Base-by-base conservation (phyloP, 1,140 invertebrate species). In the Saccostrea cuccullata region DNA sequence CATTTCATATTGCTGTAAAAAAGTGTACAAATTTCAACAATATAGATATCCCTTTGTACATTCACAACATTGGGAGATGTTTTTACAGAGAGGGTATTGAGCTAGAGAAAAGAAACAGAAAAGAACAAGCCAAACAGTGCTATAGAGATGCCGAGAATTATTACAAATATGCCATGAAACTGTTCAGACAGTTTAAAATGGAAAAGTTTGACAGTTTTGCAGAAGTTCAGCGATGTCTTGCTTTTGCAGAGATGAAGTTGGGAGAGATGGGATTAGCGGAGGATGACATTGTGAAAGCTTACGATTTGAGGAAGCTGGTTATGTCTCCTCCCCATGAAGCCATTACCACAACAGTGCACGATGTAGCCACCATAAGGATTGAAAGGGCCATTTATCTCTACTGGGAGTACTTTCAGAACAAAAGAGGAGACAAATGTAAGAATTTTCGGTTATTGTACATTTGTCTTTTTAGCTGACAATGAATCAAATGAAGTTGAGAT, bases 11-110 rank as follows among this genome's bases (percentile, higher is more conserved):
- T 30, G 26, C 64, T n/a, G n/a, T 55, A 0, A 83, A 55, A 47
- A 26, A 6, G 26, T 58, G 47, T n/a, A 20, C 20, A 20, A 87
- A 87, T 11, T 87, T 58, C 30, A 83, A 58, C 82, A 87, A 84
- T 55, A 82, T 87, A 47, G 77, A 87, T 20, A 60, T 87, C 1
- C 77, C 86, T 17, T 11, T 36, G 26, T 83, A 83, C 20, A 67
- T 87, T 23, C 77, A 83, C 26, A 87, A 87, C 58, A 64, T 87
- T 17, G 86, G 55, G 40, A 83, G 17, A 60, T 83, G 77, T 84
- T 40, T 84, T 5, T 87, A 67, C 58, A 84, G 82, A 55, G 86
- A 87, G 13, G 86, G 86, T 6, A 15, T 64, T 26, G 26, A 23
- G 8, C 56, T 64, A 1, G 56, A 85, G 17, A 85, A 64, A 64